phyloP scores from a whole-genome alignment of 53 echinoderm and acorn worm genomes.

The Patiria pectinifera region DNA sequence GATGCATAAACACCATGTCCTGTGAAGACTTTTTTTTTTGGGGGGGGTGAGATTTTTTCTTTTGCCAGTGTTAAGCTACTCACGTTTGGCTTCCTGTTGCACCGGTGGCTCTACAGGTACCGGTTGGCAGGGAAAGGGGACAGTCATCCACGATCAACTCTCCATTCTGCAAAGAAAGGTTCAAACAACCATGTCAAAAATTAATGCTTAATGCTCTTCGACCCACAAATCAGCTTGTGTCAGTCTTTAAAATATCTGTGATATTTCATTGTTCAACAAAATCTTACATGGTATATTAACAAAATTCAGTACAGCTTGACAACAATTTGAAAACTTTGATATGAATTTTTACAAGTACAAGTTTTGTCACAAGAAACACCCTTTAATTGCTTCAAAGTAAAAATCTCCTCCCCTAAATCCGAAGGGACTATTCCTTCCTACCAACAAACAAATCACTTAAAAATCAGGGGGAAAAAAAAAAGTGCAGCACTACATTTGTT shows the following conservation, averaged over 20 bases:
- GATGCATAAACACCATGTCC: not conserved
- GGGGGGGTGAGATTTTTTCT: not conserved
- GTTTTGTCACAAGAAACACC: too few relatives aligned
- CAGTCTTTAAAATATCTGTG: not conserved
- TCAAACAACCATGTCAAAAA: not conserved
- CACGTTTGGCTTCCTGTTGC: conserved; percentile 51
- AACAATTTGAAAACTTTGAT: too few relatives aligned
- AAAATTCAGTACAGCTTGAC: not conserved
- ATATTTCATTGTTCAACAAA: not conserved
- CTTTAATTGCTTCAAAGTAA: too few relatives aligned
- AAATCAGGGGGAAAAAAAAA: not conserved
- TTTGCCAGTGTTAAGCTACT: not conserved
- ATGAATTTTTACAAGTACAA: too few relatives aligned
- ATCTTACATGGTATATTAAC: not conserved
- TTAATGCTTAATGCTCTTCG: not conserved
- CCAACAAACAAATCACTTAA: conserved; percentile 9
- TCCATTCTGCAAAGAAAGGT: conserved; percentile 68
- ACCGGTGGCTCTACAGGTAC: conserved; percentile 72
- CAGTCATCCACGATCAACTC: conserved; percentile 85
- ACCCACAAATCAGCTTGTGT: not conserved
- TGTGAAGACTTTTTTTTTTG: not conserved
- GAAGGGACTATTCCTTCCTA: not conserved
- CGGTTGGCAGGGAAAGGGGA: conserved; percentile 56
- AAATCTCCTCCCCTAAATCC: not conserved
- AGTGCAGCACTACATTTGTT: conserved; percentile 15